These are phyloP conservation scores for Pomatostomus ruficeps DNA, from an alignment of 2,113 vertebrate species.

Conservation along the genomic window DNA sequence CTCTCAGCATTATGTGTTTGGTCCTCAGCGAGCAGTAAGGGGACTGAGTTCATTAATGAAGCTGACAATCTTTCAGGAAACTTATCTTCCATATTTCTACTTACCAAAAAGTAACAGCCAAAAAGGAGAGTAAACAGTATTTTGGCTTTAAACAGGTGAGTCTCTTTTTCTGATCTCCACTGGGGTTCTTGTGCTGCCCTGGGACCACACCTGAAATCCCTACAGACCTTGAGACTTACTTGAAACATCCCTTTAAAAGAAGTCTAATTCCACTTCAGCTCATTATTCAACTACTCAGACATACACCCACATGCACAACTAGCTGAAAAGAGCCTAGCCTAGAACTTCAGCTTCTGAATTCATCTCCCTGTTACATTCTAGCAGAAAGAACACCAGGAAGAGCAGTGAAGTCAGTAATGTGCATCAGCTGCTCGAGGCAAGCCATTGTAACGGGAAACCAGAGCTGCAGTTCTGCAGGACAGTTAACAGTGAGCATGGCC, in stretches of 20 bases:
- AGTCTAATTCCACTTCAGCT: not conserved
- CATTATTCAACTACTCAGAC: not conserved
- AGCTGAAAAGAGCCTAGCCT: not conserved
- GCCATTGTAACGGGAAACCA: not conserved
- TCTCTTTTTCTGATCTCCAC: not conserved
- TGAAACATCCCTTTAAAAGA: not conserved
- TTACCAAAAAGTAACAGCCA: not conserved
- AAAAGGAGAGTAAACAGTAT: not conserved
- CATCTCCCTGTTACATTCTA: not conserved
- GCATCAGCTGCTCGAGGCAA: not conserved
- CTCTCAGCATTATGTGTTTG: not conserved
- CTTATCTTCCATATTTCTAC: not conserved
- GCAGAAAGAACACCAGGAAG: not conserved
- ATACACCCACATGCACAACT: not conserved
- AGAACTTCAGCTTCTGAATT: not conserved
- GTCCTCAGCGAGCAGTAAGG: not conserved
- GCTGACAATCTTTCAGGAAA: not conserved
- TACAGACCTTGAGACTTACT: not conserved
- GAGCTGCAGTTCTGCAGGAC: not conserved
- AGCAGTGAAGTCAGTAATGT: not conserved
- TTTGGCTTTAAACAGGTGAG: accelerated
- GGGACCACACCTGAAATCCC: not conserved
- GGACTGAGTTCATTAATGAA: not conserved
- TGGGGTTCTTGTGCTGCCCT: not conserved
- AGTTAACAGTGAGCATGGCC: not conserved